Evolutionary conservation across 2,888 invertebrate species (phyloP), one percentile per base, ranked within the genome.

Genomic region (Eupithecia vulgata): DNA sequence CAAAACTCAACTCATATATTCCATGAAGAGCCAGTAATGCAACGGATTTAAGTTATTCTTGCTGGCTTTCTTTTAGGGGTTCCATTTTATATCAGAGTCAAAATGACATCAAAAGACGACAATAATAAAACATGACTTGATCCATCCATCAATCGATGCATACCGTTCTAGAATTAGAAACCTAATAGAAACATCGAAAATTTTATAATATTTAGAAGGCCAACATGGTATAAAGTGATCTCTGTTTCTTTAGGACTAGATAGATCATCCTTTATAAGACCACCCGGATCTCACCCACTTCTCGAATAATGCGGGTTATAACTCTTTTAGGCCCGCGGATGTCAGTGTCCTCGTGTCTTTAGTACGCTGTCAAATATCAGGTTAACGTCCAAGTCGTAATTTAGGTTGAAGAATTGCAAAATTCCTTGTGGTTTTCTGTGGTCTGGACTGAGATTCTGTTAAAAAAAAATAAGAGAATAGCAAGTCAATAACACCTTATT

Each of bases 191-290:
- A 48, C n/a, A 48, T 1, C 8, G 1, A 48, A 45, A n/a, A 8
- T 17, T 48, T 45, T 40, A 45, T 15, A 2, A 6, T 21, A 52
- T 52, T 10, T 1, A 57, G 25, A 25, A 21, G 13, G 57, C 13
- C 21, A 25, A 57, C 21, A 25, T 57, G 5, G 17, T 34, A 34
- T 34, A 61, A 61, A 34, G 61, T 61, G 61, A 61, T 61, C 7
- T 61, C 61, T 65, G 65, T 65, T 65, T 40, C 25, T 40, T 65
- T 42, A 73, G 79, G 75, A 76, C 69, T 67, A 71, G 73, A 48
- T 42, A 68, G 37, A 65, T 65, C 65, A 65, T 37, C 65, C 65
- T 65, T 21, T 65, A 42, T 65, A 35, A 68, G 72, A 72, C 72
- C 68, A 68, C 72, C 72, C 68, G 57, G 68, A 59, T 37, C 64